Base-by-base conservation (phyloP, 2,113 vertebrate species). In the Erinaceus europaeus region DNA sequence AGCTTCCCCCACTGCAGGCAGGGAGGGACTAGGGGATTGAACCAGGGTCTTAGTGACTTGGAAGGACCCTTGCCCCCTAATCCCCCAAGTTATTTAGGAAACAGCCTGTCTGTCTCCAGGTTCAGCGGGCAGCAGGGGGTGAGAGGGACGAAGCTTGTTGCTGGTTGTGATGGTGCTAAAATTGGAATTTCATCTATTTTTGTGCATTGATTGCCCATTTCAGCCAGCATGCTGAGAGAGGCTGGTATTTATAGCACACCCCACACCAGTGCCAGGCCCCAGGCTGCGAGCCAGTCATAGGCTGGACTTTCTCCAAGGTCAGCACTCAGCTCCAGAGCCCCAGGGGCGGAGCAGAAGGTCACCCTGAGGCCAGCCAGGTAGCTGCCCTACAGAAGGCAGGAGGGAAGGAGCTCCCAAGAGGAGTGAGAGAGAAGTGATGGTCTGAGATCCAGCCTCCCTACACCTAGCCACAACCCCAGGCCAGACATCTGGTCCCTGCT, bases 161-260 rank as follows among this genome's bases (percentile, higher is more conserved):
- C 57, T 48, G 38, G 75, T 52, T 61, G 71, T 69, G 74, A 86
- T 74, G 40, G 75, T 38, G 81, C 76, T 65, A 90, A 93, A 90
- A 90, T 72, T 71, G 73, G 69, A 40, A 65, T 48, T 48, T 29
- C 27, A 64, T 61, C 74, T 90, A 82, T 90, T 95, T 93, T 79
- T 74, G 27, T 46, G 50, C 59, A 86, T 29, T 32, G 68, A 84
- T 89, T 29, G 25, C 57, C 79, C 88, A 82, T 90, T 94, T n/a
- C n/a, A n/a, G n/a, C n/a, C n/a, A n/a, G n/a, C n/a, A n/a, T n/a
- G n/a, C n/a, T n/a, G n/a, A n/a, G n/a, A n/a, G n/a, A 52, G 38
- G 55, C 36, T 15, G 44, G 42, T 78, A 81, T 78, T 84, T 80
- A 73, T 40, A 74, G 67, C 73, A 9, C 0, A 3, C 14, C 55